Evolutionary conservation across 2,797 vertebrate genomes (phyloP).

Genomic region (Paedocypris micromegethes): DNA sequence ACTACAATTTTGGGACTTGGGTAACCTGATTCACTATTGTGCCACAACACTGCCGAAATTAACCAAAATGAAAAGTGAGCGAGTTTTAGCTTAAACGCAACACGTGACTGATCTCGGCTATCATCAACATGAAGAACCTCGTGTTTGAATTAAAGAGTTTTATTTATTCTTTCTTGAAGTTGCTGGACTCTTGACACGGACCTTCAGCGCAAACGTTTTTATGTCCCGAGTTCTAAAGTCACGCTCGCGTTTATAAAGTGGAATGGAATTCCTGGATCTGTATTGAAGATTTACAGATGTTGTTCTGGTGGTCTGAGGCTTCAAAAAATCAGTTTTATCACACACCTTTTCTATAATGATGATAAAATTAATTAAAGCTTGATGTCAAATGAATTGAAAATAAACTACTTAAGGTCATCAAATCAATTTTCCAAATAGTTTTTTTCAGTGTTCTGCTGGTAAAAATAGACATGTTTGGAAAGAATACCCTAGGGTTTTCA

Average conservation of each 20-base stretch:
- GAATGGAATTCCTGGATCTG: neutral
- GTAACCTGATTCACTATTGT: neutral
- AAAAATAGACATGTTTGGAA: too few species aligned
- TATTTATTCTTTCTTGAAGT: neutral
- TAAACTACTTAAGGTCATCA: too few species aligned
- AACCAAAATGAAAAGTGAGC: neutral
- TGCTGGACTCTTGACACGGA: constrained; percentile 3
- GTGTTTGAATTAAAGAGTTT: too few species aligned
- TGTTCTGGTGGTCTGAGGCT: neutral
- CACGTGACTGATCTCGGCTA: too few species aligned
- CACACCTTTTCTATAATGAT: too few species aligned
- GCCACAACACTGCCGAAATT: neutral
- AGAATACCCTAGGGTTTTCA: too few species aligned
- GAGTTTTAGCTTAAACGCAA: neutral
- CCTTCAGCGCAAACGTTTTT: neutral
- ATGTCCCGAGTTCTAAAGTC: neutral
- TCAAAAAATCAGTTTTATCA: too few species aligned
- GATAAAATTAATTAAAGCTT: too few species aligned
- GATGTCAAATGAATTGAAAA: too few species aligned
- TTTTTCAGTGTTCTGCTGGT: too few species aligned
- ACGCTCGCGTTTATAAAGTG: constrained; percentile 8
- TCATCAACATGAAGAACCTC: too few species aligned
- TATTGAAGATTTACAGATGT: neutral
- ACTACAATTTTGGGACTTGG: neutral
- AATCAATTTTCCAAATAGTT: too few species aligned